phyloP scores from a whole-genome alignment of 2,888 invertebrate genomes.

The Pseudococcus jackbeardsleyi region DNA sequence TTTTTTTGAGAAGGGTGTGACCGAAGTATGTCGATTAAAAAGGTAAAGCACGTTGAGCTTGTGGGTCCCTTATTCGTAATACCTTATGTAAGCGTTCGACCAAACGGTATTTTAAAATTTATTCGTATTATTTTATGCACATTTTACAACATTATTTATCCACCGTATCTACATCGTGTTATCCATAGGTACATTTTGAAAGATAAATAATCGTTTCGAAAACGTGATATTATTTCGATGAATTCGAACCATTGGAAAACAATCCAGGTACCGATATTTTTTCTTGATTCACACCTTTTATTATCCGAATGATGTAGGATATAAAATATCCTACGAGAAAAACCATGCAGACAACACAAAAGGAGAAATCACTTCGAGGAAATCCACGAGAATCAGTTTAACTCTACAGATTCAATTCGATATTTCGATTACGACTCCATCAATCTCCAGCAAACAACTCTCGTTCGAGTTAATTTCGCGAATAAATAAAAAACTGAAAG shows the following conservation, averaged over 20 bases:
- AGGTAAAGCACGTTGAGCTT: constrained; percentile 4
- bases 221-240: too few species aligned
- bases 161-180: too few species aligned
- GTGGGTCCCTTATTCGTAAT: not conserved
- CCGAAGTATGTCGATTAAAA: constrained; percentile 11
- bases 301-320: too few species aligned
- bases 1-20: not conserved
- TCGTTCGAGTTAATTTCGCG: constrained; percentile 34
- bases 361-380: not conserved
- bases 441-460: not conserved
- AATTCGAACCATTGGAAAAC: too few species aligned
- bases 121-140: too few species aligned
- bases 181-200: too few species aligned
- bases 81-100: too few species aligned
- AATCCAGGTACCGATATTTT: too few species aligned
- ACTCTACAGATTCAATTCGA: not conserved
- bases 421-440: constrained; percentile 17
- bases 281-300: too few species aligned
- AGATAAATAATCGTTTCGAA: too few species aligned
- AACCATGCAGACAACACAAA: not conserved
- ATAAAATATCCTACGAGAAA: not conserved
- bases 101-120: too few species aligned
- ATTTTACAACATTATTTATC: too few species aligned
- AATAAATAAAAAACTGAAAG: constrained; percentile 38
- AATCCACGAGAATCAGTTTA: not conserved